Evolutionary conservation across 1,140 invertebrate genomes (phyloP), one percentile per base, ranked within the genome.

Genomic region (Drosophila pseudoobscura): DNA sequence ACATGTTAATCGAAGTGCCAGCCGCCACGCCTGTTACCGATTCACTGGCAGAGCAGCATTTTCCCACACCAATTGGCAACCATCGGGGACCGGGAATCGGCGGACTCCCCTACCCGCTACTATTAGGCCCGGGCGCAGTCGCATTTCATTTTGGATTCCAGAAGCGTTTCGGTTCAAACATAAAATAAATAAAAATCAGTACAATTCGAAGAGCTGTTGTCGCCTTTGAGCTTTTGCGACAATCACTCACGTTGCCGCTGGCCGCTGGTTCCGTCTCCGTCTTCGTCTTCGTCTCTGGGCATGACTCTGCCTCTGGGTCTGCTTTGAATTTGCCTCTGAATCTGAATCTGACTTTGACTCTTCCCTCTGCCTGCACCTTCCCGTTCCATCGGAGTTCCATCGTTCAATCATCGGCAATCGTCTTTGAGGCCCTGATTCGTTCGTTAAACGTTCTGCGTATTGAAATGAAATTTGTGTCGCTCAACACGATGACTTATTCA

Each of bases 101-200:
- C 9, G 24, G 49, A 26, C 24, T 26, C 24, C 24, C 24, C 24
- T 26, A 0, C 24, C 24, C 24, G 24, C 24, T 5, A 26, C 24
- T 5, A 26, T 26, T 5, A 5, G 24, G 24, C 24, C 24, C 24
- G 24, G 47, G 49, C 62, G 69, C 66, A 82, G 78, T 84, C 51
- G 60, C 50, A 61, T 78, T 71, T 78, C 49, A 83, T 83, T 88
- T 88, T 63, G 49, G 57, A 88, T 88, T 88, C 83, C 83, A 71
- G 70, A 53, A 64, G 50, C 83, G 83, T 88, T 88, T 88, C 68
- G 75, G 78, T 88, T 88, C 75, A 82, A 88, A 88, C 83, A 88
- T 88, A 88, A 88, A 88, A 88, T 88, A 88, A 88, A 88, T 88
- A 88, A 88, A 88, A 88, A 88, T 88, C 83, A 88, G 83, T 88